phyloP scores from a whole-genome alignment of 1,140 invertebrate species.

The Drosophila sechellia region DNA sequence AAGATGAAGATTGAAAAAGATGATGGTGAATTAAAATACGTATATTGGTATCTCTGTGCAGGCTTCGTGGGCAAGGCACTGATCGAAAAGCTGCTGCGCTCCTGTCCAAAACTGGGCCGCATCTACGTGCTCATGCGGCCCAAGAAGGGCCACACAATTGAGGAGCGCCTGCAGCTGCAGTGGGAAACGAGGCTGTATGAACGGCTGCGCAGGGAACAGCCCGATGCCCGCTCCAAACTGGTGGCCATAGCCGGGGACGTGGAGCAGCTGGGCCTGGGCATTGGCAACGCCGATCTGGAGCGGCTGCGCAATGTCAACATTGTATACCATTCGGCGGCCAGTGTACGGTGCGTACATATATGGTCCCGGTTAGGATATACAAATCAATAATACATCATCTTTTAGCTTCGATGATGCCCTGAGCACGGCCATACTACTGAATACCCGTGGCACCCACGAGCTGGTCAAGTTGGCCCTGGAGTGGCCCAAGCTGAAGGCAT shows the following conservation, averaged over 20 bases:
- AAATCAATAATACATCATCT: background rate
- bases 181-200: constrained; percentile 86
- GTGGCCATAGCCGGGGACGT: constrained; percentile 92
- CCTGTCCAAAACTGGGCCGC: constrained; percentile 88
- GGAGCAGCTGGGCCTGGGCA: constrained; percentile 87
- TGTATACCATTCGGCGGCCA: constrained; percentile 97
- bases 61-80: constrained; percentile 95
- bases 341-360: constrained; percentile 86
- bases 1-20: too few relatives aligned
- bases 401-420: constrained; percentile 89
- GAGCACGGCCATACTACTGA: constrained; percentile 88
- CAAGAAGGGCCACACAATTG: constrained; percentile 90
- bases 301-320: constrained; percentile 89
- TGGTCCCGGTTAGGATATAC: background rate
- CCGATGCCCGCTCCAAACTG: constrained; percentile 88
- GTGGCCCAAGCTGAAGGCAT: constrained; percentile 89
- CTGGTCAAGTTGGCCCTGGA: constrained; percentile 88
- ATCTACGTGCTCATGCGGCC: constrained; percentile 92
- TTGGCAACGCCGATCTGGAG: constrained; percentile 56
- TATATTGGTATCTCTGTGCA: constrained; percentile 8
- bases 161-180: constrained; percentile 87
- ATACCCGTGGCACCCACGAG: constrained; percentile 88
- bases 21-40: background rate
- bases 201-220: constrained; percentile 82
- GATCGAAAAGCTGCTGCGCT: constrained; percentile 93